Base-by-base conservation (phyloP, 2,888 invertebrate species). In the Agapostemon virescens region DNA sequence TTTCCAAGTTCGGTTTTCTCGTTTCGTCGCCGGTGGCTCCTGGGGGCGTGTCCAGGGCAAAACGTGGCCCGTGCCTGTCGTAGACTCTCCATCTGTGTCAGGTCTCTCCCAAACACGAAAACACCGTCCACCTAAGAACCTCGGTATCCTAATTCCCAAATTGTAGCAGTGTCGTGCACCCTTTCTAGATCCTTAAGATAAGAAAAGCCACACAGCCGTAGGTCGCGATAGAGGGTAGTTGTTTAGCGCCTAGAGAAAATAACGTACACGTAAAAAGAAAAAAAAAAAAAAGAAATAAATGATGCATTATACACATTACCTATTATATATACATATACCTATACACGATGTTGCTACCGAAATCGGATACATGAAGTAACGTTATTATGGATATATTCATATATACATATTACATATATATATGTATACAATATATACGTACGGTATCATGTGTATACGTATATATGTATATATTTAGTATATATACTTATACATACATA, bases 221-320 rank as follows among this genome's bases (percentile, higher is more conserved):
- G 84, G 15, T 80, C 84, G 75, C 83, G 77, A 69, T 74, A 83
- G 70, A 71, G 23, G 42, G 71, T 83, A 84, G 84, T 68, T 78
- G 69, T 76, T 55, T 84, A 84, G 76, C 58, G 74, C 70, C 69
- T 69, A 79, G 70, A 76, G 40, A 68, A 83, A 58, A 58, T 79
- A n/a, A 84, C 81, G 66, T 83, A 85, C 79, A 82, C 82, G 76
- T 85, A 84, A 79, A 26, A 5, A 15, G 15, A 26, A 55, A 52
- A 26, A 6, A 42, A 45, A 49, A 55, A 52, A 26, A 6, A 42
- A 45, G n/a, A 49, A n/a, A 79, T 75, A 77, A 84, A 77, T 83
- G 73, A 85, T 82, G 79, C 85, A 85, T 85, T 85, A 82, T 85
- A 85, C 84, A 80, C 85, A 81, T 49, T 85, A 86, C 85, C 82